Conservation (phyloP, 2,888 invertebrate genomes). For the Girardia tigrina region DNA sequence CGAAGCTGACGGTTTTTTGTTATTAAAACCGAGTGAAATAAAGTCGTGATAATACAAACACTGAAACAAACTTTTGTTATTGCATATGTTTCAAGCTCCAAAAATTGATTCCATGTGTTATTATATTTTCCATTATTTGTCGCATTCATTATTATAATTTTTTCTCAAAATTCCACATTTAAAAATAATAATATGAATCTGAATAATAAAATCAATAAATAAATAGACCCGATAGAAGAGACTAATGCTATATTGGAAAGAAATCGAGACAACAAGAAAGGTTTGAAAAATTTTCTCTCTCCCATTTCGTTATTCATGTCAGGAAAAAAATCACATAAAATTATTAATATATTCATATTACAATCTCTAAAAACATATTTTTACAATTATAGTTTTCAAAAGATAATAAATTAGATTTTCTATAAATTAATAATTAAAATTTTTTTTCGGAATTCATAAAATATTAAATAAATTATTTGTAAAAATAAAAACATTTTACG, state of each 20-base stretch:
- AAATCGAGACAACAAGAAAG: background rate
- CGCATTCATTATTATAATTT: too few relatives aligned
- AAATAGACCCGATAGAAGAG: background rate
- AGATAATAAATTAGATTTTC: too few relatives aligned
- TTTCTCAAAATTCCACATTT: background rate
- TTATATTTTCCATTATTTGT: background rate
- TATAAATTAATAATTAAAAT: too few relatives aligned
- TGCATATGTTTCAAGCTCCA: background rate
- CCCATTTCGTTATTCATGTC: too few relatives aligned
- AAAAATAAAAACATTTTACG: too few relatives aligned
- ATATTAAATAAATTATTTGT: too few relatives aligned
- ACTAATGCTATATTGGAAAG: background rate
- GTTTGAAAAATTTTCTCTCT: background rate
- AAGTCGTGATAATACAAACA: background rate
- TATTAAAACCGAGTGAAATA: background rate
- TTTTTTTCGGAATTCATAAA: too few relatives aligned
- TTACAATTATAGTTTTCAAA: too few relatives aligned
- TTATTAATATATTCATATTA: too few relatives aligned
- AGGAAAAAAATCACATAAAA: too few relatives aligned
- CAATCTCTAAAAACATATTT: too few relatives aligned
- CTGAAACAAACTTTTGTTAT: slow-evolving; percentile 17
- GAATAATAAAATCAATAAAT: background rate
- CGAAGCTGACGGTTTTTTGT: background rate
- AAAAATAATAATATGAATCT: background rate
- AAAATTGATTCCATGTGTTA: background rate